Evolutionary conservation across 2,113 vertebrate species (phyloP).

Genomic region (Tachycineta bicolor): DNA sequence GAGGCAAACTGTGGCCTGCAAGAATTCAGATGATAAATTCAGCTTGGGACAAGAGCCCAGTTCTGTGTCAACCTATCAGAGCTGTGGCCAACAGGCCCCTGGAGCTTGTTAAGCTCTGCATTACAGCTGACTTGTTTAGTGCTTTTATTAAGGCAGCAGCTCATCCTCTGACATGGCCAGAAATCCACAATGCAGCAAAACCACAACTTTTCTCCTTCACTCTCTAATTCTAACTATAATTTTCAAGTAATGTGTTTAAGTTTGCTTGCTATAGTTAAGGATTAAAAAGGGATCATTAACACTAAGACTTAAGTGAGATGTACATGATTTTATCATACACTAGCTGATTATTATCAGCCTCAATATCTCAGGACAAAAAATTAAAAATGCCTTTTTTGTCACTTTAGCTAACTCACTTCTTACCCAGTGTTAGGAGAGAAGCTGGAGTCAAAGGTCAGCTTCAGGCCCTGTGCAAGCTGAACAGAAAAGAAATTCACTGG

Average conservation of each 20-base stretch:
- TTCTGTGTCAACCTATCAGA: neutral
- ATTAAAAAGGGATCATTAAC: neutral
- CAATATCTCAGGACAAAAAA: neutral
- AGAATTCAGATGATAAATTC: conserved; percentile 30
- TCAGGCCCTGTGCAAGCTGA: conserved; percentile 90
- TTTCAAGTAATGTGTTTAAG: neutral
- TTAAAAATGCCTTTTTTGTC: neutral
- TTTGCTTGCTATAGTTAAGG: neutral
- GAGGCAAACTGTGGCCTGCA: neutral
- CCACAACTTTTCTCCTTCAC: neutral
- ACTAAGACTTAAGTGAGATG: neutral
- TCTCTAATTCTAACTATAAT: neutral
- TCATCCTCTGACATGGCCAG: neutral
- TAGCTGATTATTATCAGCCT: neutral
- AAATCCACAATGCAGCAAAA: neutral
- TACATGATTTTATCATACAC: neutral
- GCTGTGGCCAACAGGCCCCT: neutral
- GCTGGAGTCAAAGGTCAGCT: conserved; percentile 95
- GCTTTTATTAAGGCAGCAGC: neutral
- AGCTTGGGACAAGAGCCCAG: neutral
- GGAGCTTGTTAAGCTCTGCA: conserved; percentile 9
- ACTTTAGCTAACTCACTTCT: conserved; percentile 52
- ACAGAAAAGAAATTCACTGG: conserved; percentile 59
- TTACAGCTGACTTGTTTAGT: neutral
- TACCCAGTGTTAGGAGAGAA: conserved; percentile 99